phyloP scores from a whole-genome alignment of 1,140 invertebrate species.

The Dendroctonus valens region DNA sequence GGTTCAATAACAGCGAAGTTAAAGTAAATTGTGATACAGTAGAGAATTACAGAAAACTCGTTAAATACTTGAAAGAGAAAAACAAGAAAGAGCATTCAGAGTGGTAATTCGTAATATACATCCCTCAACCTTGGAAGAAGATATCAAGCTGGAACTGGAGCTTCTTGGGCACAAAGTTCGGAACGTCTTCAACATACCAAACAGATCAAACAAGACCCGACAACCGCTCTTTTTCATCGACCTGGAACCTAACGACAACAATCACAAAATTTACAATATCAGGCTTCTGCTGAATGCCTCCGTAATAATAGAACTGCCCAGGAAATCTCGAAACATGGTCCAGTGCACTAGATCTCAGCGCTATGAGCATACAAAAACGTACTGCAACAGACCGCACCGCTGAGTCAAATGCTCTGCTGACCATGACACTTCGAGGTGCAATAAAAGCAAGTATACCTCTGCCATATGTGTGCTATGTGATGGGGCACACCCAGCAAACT shows the following conservation, averaged over 20 bases:
- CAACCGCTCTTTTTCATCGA: not conserved
- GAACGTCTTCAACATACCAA: not conserved
- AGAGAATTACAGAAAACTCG: no score
- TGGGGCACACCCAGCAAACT: conserved; percentile 46
- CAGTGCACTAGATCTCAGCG: conserved; percentile 47
- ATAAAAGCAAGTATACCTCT: conserved; percentile 37
- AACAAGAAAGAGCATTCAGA: conserved; percentile 27
- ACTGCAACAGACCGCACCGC: conserved; percentile 39
- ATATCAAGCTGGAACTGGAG: conserved; percentile 21
- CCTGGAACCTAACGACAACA: not conserved
- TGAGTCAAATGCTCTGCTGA: conserved; percentile 48
- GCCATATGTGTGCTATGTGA: conserved; percentile 44
- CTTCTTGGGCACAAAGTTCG: not conserved
- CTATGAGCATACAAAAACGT: conserved; percentile 48
- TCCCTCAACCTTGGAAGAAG: conserved; percentile 32
- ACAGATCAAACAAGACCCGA: not conserved
- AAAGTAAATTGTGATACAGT: no score
- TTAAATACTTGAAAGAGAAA: no score
- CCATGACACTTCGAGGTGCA: not conserved
- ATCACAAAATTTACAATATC: not conserved
- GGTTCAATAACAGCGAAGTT: no score
- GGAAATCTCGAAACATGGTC: conserved; percentile 1
- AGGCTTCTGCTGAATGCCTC: no score
- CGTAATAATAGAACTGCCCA: not conserved
- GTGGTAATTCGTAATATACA: conserved; percentile 39